Base-by-base conservation (phyloP, 2,888 invertebrate genomes). In the Tenthredo distinguenda region DNA sequence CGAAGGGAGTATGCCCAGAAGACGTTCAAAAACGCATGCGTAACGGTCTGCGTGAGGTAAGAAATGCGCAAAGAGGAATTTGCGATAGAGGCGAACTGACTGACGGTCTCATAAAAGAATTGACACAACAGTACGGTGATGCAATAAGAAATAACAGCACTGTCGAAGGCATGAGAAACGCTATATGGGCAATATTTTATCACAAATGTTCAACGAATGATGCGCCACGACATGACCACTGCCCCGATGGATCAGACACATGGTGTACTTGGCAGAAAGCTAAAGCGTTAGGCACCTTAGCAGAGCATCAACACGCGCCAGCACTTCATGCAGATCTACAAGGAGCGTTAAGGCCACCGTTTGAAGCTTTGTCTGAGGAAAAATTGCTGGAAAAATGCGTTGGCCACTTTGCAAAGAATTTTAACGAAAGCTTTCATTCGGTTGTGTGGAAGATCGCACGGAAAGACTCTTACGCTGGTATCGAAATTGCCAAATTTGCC, bases 251-350 rank as follows among this genome's bases (percentile, higher is more conserved):
- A 62, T 21, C 62, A 62, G 62, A 62, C 26, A 62, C 21, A 3
- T 62, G 62, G 62, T 62, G 62, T 26, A 62, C 62, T 21, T 62
- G 62, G 62, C 26, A 62, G 21, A 62, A 62, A 26, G 62, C 62
- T 12, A 62, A 62, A 62, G 62, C n/a, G 10, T 21, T 2, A 21
- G 62, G 21, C 26, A 62, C 62, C 2, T 62, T 62, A n/a, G 21
- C n/a, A n/a, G 62, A 62, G 26, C 26, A 62, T 26, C n/a, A 62
- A 21, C 62, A 62, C 62, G 26, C 26, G 10, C 62, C 62, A 7
- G 62, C 21, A 62, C 26, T 62, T 26, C n/a, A 62, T 62, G 21
- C n/a, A 21, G 62, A 62, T 62, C 9, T 62, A 3, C 62, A 62
- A 62, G 3, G 7, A 21, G 62, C 21, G 26, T 7, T 62, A 0